A percentile compares a stretch with the other conserved stretches of the same genome.
These are phyloP conservation scores for Cosmopolites sordidus DNA, from an alignment of 2,888 invertebrate species.

Conservation along the genomic window DNA sequence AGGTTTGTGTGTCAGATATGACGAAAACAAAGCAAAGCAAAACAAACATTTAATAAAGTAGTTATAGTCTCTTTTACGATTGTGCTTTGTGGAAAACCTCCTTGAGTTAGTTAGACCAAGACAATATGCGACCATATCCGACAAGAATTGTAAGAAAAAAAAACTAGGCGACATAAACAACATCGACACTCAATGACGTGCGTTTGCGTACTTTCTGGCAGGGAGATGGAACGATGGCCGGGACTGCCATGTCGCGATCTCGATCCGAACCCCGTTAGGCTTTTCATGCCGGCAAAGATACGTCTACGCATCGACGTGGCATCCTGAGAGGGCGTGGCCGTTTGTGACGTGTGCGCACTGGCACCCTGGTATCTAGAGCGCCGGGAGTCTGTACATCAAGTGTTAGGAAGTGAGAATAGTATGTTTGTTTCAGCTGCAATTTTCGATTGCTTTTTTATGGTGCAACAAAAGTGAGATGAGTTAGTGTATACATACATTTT, in stretches of 20 bases:
- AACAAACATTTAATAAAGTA: no score
- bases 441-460: no score
- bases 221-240: constrained; percentile 78
- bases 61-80: no score
- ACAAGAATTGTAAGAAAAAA: not conserved
- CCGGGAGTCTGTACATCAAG: constrained; percentile 22
- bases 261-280: constrained; percentile 69
- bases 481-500: no score
- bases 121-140: no score
- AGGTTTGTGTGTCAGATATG: no score
- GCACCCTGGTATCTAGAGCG: constrained; percentile 17
- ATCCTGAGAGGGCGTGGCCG: constrained; percentile 31
- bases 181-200: not conserved
- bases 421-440: no score
- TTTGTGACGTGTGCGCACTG: constrained; percentile 6
- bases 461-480: no score
- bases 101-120: no score
- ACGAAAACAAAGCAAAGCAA: no score
- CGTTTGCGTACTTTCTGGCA: constrained; percentile 72
- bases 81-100: no score
- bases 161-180: not conserved
- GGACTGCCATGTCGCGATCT: constrained; percentile 66
- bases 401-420: not conserved
- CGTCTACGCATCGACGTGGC: constrained; percentile 68
- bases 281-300: constrained; percentile 77